Conservation (phyloP, 2,888 invertebrate species). For the Yponomeuta malinellus region DNA sequence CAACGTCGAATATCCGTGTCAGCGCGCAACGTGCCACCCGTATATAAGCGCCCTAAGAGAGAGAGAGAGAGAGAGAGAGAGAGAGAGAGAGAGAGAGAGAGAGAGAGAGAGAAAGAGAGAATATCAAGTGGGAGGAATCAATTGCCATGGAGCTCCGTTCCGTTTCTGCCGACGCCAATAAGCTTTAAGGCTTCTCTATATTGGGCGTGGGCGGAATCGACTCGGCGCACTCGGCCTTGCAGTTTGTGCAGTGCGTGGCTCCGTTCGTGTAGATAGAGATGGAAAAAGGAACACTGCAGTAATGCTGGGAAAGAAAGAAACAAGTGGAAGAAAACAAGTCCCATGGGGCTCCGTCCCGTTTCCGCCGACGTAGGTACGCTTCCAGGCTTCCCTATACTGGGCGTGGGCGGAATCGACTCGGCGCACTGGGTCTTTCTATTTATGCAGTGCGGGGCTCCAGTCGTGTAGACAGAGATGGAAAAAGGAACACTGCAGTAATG, state of each 20-base stretch:
- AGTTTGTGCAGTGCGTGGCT: slow-evolving; percentile 95
- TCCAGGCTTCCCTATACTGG: slow-evolving; percentile 94
- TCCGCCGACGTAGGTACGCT: slow-evolving; percentile 89
- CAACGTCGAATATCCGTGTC: too few relatives aligned
- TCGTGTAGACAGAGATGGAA: slow-evolving; percentile 82
- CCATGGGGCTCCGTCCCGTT: slow-evolving; percentile 94
- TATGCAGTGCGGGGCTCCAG: slow-evolving; percentile 93
- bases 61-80: too few relatives aligned
- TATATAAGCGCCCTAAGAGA: too few relatives aligned
- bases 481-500: neutral
- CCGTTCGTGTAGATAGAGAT: slow-evolving; percentile 87
- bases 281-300: neutral
- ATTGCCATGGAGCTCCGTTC: slow-evolving; percentile 95
- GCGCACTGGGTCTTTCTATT: slow-evolving; percentile 97
- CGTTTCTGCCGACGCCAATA: slow-evolving; percentile 90
- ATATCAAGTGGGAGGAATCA: too few relatives aligned
- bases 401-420: slow-evolving; percentile 97
- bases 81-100: too few relatives aligned
- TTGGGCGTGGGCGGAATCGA: slow-evolving; percentile 98
- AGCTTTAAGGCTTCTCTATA: slow-evolving; percentile 92
- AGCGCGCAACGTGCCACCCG: too few relatives aligned
- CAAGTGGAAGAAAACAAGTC: slow-evolving; percentile 58
- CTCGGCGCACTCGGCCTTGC: slow-evolving; percentile 95
- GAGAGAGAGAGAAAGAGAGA: too few relatives aligned
- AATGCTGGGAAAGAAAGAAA: too few relatives aligned